phyloP scores from a whole-genome alignment of 2,113 vertebrate genomes.

The Ariopsis seemanni region DNA sequence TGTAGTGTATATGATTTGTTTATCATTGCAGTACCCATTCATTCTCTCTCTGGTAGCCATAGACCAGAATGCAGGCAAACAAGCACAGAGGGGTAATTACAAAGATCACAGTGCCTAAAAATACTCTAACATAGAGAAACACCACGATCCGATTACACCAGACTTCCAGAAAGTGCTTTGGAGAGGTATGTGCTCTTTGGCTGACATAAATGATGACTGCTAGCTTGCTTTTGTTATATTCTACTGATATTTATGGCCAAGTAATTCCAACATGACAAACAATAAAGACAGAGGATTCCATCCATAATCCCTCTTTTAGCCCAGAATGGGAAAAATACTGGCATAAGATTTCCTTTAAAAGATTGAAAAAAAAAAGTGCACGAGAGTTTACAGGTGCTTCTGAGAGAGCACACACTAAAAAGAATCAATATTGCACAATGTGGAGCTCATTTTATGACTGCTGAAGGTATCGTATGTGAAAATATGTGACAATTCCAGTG shows the following conservation, averaged over 20 bases:
- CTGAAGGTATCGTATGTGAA: neutral
- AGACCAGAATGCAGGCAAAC: slow-evolving; percentile 34
- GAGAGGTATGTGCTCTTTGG: slow-evolving; percentile 6
- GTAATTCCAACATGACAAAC: slow-evolving; percentile 13
- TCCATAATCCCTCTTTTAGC: neutral
- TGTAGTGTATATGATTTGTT: slow-evolving; percentile 63
- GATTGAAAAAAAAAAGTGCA: neutral
- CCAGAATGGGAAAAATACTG: neutral
- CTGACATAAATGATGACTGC: neutral
- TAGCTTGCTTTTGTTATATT: neutral
- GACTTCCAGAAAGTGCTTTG: neutral
- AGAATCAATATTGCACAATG: neutral
- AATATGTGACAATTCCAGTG: neutral
- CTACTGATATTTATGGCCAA: neutral
- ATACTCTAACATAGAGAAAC: slow-evolving; percentile 57
- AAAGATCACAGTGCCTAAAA: slow-evolving; percentile 68
- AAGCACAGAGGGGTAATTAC: slow-evolving; percentile 67
- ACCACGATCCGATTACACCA: slow-evolving; percentile 25
- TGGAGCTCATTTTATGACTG: neutral
- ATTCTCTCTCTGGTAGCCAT: slow-evolving; percentile 17
- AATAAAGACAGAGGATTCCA: neutral
- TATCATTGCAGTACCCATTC: slow-evolving; percentile 66
- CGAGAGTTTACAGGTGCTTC: neutral
- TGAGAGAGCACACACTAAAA: neutral
- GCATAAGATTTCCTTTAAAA: neutral